Percentiles rank a stretch among this genome's conserved stretches.
Conservation (phyloP, 2,888 invertebrate genomes). For the Dione juno region DNA sequence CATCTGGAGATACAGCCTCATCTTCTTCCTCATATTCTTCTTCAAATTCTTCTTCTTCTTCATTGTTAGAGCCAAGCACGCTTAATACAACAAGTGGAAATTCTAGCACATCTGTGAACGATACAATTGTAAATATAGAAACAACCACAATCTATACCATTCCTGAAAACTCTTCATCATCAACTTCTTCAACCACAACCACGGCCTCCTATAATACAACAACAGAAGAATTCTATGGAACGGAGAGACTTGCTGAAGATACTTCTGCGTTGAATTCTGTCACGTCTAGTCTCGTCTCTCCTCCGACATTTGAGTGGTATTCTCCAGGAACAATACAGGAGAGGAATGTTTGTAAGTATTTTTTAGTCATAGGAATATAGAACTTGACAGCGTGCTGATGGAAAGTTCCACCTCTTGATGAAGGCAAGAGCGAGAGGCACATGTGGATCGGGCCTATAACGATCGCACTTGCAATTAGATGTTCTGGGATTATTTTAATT, state of each 20-base stretch:
- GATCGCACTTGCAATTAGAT: too few species aligned
- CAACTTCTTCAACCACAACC: neutral
- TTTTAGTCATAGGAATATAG: neutral
- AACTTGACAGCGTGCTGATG: neutral
- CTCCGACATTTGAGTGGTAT: slow-evolving; percentile 10
- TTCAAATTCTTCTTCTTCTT: too few species aligned
- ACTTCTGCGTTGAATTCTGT: neutral
- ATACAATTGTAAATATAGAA: neutral
- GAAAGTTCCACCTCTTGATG: too few species aligned
- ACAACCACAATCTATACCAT: too few species aligned
- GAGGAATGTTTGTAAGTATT: slow-evolving; percentile 22
- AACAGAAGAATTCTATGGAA: neutral
- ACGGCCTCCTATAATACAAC: neutral
- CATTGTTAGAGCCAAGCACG: neutral
- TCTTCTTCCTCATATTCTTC: too few species aligned
- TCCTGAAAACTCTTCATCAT: neutral
- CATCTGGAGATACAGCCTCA: neutral
- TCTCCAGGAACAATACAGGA: slow-evolving; percentile 9
- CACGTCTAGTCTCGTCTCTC: neutral
- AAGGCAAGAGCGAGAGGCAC: neutral
- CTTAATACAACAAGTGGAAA: neutral
- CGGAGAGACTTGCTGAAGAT: slow-evolving; percentile 5
- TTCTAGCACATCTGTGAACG: neutral
- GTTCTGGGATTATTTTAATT: too few species aligned
- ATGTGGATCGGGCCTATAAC: neutral